Conservation (phyloP, 2,113 vertebrate species). For the Fregata magnificens region DNA sequence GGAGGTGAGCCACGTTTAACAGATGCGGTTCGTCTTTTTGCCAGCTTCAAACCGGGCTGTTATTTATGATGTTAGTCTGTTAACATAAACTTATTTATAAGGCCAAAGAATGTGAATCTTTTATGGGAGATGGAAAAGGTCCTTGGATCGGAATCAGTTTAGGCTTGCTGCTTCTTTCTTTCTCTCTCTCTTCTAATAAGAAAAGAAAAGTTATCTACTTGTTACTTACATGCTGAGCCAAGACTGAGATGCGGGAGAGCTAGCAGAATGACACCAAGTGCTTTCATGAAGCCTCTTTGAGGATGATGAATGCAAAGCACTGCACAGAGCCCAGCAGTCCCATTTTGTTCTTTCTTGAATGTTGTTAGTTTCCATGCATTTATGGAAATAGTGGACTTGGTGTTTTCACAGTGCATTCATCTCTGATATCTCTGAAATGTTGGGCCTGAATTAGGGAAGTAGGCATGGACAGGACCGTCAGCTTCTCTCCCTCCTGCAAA, state of each 20-base stretch:
- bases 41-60: background rate
- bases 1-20: background rate
- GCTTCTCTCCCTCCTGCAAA: background rate
- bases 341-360: background rate
- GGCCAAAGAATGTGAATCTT: background rate
- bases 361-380: background rate
- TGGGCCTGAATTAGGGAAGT: background rate
- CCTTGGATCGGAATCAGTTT: background rate
- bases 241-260: background rate
- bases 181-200: background rate
- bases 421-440: background rate
- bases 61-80: background rate
- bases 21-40: background rate
- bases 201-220: background rate
- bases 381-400: background rate
- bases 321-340: background rate
- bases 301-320: background rate
- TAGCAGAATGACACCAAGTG: background rate
- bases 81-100: background rate
- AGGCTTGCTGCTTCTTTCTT: background rate
- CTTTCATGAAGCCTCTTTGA: background rate
- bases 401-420: background rate
- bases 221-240: accelerated
- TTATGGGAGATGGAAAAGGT: background rate
- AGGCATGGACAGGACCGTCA: background rate